Evolutionary conservation across 2,888 invertebrate species (phyloP), one percentile per base, ranked within the genome.

Genomic region (Acleris laterana): DNA sequence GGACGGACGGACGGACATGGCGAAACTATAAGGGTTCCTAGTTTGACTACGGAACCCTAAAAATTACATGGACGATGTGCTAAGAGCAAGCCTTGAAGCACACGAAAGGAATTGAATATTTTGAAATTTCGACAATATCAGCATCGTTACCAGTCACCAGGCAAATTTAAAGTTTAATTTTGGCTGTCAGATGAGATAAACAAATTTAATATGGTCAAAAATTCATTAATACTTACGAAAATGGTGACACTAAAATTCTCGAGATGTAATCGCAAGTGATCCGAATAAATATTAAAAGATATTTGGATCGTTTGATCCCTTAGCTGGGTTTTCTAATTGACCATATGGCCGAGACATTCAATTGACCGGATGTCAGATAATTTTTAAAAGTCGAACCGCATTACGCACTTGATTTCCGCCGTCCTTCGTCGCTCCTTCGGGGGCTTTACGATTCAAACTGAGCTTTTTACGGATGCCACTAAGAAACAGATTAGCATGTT

Each of bases 361-460:
- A 80, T 80, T 81, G 80, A 79, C 84, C 85, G 84, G 85, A 85
- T 82, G 77, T 72, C 75, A 73, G 72, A 81, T 85, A 88, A 86
- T 88, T 82, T 87, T 88, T 85, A 81, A 84, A 66, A 87, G 81
- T 80, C 77, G 74, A 79, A 84, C 87, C 84, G 90, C 87, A 83
- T 87, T 86, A 81, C 84, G 80, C 85, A 86, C 66, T 84, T 79
- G 79, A 82, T 81, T 86, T 88, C 88, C 88, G 86, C 79, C 79
- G 84, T 84, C 85, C 83, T 85, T 82, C 81, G 73, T 68, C 70
- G 17, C 51, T 66, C 61, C 66, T 66, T 48, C 51, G 57, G 13
- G 3, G 9, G 17, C 50, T 46, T 66, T 57, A 22, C 38, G 32
- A 56, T 28, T 50, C n/a, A 62, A 66, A 57, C 51, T 57, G 19